Evolutionary conservation across 2,888 invertebrate species (phyloP), one percentile per base, ranked within the genome.

Genomic region (Pinctada fucata): DNA sequence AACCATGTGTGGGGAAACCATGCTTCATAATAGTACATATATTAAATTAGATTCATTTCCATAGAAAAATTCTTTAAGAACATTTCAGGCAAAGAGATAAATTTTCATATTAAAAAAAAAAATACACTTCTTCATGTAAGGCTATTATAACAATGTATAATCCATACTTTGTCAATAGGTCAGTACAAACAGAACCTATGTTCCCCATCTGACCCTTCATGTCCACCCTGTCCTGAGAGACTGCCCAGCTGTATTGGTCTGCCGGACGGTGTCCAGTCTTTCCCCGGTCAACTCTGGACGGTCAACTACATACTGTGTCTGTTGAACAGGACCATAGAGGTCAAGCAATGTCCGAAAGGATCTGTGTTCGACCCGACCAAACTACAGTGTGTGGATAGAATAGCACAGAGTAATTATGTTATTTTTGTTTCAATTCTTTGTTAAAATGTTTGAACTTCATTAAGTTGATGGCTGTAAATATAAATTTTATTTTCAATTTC

Each of bases 331-430:
- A 86, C 86, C 0, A 63, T 86, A 16, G 80, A 76, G 50, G 70
- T 82, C 0, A 76, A 79, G 72, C 75, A 72, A 49, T 84, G 84
- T 45, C 66, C 73, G 1, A 79, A 75, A 64, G 85, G 85, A 5
- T 83, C 85, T 10, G 81, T 87, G 6, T 88, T 86, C 79, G 88
- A 88, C 69, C 86, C 87, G 0, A 67, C 74, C 8, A 69, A 69
- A 48, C n/a, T 79, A 51, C 79, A 79, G 16, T 79, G 79, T 75
- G 45, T 70, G n/a, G 64, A 74, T 49, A 79, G 58, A 49, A 71
- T 79, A 75, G 73, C 79, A 52, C 70, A 70, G 47, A 74, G 75
- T 79, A 51, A 58, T 0, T 58, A 13, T 31, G 13, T 58, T 13
- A 1, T 58, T 58, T 58, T 58, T 58, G 13, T 58, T 10, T 58